Base-by-base conservation (phyloP, 2,888 invertebrate species). In the Heteromurus nitidus region DNA sequence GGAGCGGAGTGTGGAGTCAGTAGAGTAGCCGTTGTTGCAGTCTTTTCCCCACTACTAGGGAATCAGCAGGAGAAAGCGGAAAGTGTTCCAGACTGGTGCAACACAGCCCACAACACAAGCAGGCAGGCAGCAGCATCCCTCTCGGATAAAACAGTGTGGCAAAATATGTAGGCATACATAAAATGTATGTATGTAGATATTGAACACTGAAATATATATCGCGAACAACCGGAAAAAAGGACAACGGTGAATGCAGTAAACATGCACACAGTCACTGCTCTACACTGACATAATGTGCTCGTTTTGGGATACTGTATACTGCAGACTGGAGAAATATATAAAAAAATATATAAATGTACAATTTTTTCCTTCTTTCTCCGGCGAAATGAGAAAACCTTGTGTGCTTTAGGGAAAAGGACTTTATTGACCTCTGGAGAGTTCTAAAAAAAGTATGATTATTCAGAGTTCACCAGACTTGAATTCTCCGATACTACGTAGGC, bases 381-480 rank as follows among this genome's bases (percentile, higher is more conserved):
- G n/a, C 47, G 36, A 36, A 36, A 13, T 13, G 16, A n/a, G 3
- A 47, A n/a, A 5, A 36, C 36, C 13, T 36, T 36, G 11, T 47
- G 47, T 11, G 47, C 47, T n/a, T 16, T n/a, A n/a, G 22, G 24
- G 26, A 26, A 55, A 26, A 22, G 13, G 22, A 20, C 55, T 55
- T 55, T 55, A 55, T 55, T 55, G 55, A 55, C 55, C 55, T 55
- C 55, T 3, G 16, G 55, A 55, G 55, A 55, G 9, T 55, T 26
- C 9, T 50, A n/a, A 50, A 50, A 11, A 50, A 50, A 50, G 5
- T 5, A n/a, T n/a, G 3, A 16, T 50, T n/a, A 50, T n/a, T 11
- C n/a, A 7, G n/a, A 7, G 3, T 16, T 7, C n/a, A 50, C 50
- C 5, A 50, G 20, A 50, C n/a, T 36, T 11, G 50, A 50, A n/a